These are phyloP conservation scores for Neuroterus valhalla DNA, from an alignment of 1,140 invertebrate genomes.

Conservation along the genomic window DNA sequence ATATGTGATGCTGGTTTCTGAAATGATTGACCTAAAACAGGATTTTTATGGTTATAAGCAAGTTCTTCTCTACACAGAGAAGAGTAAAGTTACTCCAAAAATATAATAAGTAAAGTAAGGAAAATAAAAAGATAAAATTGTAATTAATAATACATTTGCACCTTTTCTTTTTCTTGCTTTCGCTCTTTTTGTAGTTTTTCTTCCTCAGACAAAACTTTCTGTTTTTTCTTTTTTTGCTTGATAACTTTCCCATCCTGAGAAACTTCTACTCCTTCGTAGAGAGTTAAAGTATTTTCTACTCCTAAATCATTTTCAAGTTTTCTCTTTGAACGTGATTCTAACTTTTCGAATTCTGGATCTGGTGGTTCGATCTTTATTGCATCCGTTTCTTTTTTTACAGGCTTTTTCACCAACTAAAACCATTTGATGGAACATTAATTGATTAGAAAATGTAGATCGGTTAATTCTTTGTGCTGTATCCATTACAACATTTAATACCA, in stretches of 20 bases:
- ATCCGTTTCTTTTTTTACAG: conserved; percentile 35
- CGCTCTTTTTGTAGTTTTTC: conserved; percentile 73
- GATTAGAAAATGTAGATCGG: no score
- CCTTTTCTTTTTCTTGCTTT: conserved; percentile 65
- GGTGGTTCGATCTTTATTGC: conserved; percentile 41
- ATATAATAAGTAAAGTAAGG: no score
- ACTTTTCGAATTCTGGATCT: conserved; percentile 31
- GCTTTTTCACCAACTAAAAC: conserved; percentile 48
- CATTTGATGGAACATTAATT: not conserved
- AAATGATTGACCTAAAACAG: conserved; percentile 81
- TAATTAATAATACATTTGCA: conserved; percentile 37
- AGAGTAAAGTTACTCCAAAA: not conserved
- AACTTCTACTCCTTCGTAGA: conserved; percentile 56
- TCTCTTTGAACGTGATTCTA: conserved; percentile 44
- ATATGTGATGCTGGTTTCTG: conserved; percentile 86
- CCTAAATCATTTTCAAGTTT: conserved; percentile 52
- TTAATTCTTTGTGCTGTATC: no score
- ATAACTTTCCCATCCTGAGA: conserved; percentile 51
- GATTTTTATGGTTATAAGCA: conserved; percentile 43
- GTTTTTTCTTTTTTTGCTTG: conserved; percentile 62
- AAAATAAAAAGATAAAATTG: conserved; percentile 26
- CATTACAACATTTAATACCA: no score
- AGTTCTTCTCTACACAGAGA: conserved; percentile 20
- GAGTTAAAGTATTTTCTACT: conserved; percentile 54
- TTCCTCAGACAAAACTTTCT: conserved; percentile 69